Conservation (phyloP, 2,888 invertebrate genomes). For the Eutolmus rufibarbis region DNA sequence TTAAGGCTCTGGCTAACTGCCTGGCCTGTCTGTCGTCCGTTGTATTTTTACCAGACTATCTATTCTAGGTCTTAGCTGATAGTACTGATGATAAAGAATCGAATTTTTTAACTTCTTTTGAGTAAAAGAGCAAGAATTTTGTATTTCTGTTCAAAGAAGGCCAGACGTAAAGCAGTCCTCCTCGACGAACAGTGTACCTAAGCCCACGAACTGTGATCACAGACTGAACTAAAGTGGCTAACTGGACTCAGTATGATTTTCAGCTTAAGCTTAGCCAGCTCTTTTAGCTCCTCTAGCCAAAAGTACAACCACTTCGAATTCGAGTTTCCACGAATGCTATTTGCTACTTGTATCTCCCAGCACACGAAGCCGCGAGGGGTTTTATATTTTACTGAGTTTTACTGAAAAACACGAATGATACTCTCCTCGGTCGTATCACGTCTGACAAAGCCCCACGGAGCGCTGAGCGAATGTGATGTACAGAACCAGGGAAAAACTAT, state of each 20-base stretch:
- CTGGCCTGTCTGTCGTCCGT: neutral
- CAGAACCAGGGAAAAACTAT: neutral
- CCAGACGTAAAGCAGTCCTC: neutral
- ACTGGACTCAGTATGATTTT: conserved; percentile 29
- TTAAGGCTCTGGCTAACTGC: conserved; percentile 8
- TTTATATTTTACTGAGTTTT: neutral
- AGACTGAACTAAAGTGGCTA: conserved; percentile 34
- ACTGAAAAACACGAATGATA: neutral
- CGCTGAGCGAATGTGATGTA: neutral
- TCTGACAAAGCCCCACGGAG: neutral
- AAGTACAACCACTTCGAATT: conserved; percentile 31
- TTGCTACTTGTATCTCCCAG: neutral
- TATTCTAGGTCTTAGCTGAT: conserved; percentile 15
- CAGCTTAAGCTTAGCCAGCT: conserved; percentile 2
- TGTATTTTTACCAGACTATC: conserved; percentile 8
- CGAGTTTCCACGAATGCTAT: conserved; percentile 21
- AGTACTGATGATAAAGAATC: neutral
- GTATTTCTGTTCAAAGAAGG: neutral
- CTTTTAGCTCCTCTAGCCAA: conserved; percentile 13
- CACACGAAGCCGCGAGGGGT: neutral
- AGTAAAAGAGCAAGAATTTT: neutral
- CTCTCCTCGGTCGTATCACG: neutral
- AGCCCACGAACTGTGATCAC: conserved; percentile 42
- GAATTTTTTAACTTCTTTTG: neutral
- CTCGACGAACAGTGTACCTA: neutral